Conservation (phyloP, 2,888 invertebrate species). For the Campopleginae sp. region DNA sequence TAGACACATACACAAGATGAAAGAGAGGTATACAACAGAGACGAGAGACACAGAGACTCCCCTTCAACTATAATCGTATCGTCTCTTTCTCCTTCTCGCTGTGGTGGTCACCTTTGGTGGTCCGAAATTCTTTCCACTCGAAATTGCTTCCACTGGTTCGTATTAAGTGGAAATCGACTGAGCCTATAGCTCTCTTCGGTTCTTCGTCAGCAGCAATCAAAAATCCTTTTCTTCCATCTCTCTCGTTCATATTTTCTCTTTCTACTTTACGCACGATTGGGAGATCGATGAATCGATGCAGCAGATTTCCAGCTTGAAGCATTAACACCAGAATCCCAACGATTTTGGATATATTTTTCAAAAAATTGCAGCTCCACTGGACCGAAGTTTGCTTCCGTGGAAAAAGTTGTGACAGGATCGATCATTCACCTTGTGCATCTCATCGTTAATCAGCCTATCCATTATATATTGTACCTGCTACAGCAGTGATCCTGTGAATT, state of each 20-base stretch:
- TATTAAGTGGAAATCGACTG: conserved; percentile 80
- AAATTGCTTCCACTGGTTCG: conserved; percentile 79
- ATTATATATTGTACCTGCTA: not conserved
- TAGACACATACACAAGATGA: conserved; percentile 13
- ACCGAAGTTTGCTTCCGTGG: not conserved
- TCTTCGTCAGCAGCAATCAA: conserved; percentile 77
- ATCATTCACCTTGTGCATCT: not conserved
- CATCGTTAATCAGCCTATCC: conserved; percentile 27
- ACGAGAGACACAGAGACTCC: conserved; percentile 62
- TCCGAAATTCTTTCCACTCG: conserved; percentile 82
- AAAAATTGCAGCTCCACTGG: not conserved
- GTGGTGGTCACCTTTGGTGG: conserved; percentile 81
- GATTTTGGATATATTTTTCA: not conserved
- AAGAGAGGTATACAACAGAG: conserved; percentile 50
- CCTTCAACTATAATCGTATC: conserved; percentile 63
- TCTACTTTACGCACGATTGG: conserved; percentile 27
- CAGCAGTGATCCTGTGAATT: conserved; percentile 20
- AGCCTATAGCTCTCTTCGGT: conserved; percentile 64
- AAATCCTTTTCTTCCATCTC: conserved; percentile 54
- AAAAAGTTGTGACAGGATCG: not conserved
- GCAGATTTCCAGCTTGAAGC: not conserved
- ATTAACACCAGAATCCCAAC: not conserved
- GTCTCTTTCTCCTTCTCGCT: conserved; percentile 46
- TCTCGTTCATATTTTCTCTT: conserved; percentile 1
- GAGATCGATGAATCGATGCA: conserved; percentile 62